Conservation (phyloP, 2,113 vertebrate genomes). For the Oncorhynchus tshawytscha region DNA sequence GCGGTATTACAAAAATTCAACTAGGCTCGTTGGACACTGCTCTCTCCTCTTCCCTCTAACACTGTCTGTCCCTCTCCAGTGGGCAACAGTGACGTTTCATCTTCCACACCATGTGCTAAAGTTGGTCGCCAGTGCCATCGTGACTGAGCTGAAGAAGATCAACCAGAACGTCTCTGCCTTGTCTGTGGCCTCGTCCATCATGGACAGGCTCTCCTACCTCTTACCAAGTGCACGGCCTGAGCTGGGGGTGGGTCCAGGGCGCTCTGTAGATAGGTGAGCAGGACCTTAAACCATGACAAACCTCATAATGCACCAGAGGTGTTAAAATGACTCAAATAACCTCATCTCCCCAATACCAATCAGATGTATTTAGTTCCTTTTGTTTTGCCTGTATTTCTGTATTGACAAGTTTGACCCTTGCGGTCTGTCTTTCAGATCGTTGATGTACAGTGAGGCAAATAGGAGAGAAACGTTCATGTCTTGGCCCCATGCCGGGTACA, state of each 20-base stretch:
- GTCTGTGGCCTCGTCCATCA: conserved; percentile 97
- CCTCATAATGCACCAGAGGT: no score
- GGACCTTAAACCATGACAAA: no score
- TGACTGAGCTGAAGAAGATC: conserved; percentile 98
- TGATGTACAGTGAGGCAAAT: conserved; percentile 99
- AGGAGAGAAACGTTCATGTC: conserved; percentile 97
- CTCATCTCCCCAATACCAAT: no score
- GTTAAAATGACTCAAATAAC: no score
- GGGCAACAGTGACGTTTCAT: conserved; percentile 97
- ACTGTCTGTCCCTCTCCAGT: conserved; percentile 70
- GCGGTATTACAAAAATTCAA: not conserved
- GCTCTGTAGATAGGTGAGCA: conserved; percentile 92
- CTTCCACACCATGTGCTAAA: conserved; percentile 97
- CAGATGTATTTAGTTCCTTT: not conserved
- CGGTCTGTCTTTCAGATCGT: conserved; percentile 73
- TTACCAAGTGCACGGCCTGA: conserved; percentile 94
- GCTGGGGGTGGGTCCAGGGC: conserved; percentile 94
- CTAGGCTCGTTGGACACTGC: not conserved
- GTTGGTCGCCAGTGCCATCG: conserved; percentile 90
- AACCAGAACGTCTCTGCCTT: conserved; percentile 99
- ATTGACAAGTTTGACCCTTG: not conserved
- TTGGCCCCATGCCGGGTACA: conserved; percentile 96
- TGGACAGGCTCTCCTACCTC: conserved; percentile 99
- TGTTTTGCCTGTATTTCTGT: not conserved
- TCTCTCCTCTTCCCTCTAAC: not conserved